phyloP scores from a whole-genome alignment of 2,888 invertebrate genomes.

The Eilema caniola region DNA sequence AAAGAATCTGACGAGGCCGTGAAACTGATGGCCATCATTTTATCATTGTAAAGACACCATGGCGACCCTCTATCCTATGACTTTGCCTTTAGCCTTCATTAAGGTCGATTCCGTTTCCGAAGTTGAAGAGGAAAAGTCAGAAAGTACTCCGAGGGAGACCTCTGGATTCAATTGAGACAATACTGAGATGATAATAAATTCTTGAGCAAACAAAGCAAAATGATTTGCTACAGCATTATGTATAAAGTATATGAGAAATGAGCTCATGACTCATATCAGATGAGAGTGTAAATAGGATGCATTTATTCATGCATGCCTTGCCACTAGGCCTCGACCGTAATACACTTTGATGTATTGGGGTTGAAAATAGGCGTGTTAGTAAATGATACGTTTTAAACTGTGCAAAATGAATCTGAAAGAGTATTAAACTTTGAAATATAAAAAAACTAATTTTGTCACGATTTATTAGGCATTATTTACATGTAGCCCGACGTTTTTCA shows the following conservation, averaged over 20 bases:
- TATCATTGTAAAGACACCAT: too few species aligned
- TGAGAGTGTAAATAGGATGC: conserved; percentile 6
- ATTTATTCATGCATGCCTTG: conserved; percentile 4
- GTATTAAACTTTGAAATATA: too few species aligned
- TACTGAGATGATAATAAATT: background rate
- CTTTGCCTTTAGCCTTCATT: too few species aligned
- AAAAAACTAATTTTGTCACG: too few species aligned
- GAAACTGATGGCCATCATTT: too few species aligned
- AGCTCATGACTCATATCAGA: conserved; percentile 1
- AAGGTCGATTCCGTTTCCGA: too few species aligned
- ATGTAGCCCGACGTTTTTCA: too few species aligned
- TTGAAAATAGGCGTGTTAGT: background rate
- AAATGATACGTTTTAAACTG: background rate
- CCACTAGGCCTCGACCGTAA: conserved; percentile 1
- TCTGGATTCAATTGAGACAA: background rate
- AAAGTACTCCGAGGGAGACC: background rate
- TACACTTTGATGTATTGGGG: conserved; percentile 4
- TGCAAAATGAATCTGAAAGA: too few species aligned
- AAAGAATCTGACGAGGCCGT: too few species aligned
- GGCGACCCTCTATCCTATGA: too few species aligned
- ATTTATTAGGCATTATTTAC: too few species aligned
- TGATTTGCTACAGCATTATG: background rate
- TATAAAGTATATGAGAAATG: background rate
- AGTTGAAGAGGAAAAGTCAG: background rate
- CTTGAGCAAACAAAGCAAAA: background rate